Base-by-base conservation (phyloP, 2,113 vertebrate species). In the Takifugu bimaculatus region DNA sequence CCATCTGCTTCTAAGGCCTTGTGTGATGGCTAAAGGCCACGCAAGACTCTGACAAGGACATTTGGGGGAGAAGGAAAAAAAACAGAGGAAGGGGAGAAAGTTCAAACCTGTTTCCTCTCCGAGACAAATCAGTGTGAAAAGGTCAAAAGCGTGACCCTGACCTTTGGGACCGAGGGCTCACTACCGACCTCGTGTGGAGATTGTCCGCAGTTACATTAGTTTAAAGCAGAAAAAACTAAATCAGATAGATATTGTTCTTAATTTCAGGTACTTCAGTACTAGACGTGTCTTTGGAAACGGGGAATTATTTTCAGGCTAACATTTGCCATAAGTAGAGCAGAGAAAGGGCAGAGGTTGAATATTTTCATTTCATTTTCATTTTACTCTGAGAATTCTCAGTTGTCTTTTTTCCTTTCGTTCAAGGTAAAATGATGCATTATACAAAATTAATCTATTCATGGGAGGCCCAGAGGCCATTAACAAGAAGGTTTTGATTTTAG, bases 161-260 rank as follows among this genome's bases (percentile, higher is more conserved):
- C 59, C 68, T 51, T 28, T 1, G 45, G 20, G 20, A 20, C 20
- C 5, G 10, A 3, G 6, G 4, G 13, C 53, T 76, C 65, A 64
- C 14, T 81, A 28, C 77, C 75, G 82, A 32, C 81, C 79, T 76
- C 83, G 59, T 70, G 80, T 85, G 86, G 86, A 81, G 48, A 55
- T 0, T 32, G 6, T 7, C 3, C 15, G 29, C 9, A 15, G 76
- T 42, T n/a, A 71, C 74, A 57, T 3, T 6, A 10, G 2, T 45
- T 13, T 65, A 20, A 13, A 51, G n/a, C 27, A 42, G 29, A 32
- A 20, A 20, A 29, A 47, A 61, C 7, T 26, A 61, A 25, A 50
- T 10, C 6, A 39, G 9, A 1, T 39, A 39, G 11, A 39, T 11
- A 39, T 39, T 32, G 29, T 39, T 39, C 11, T 39, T 39, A 39